Base-by-base conservation (phyloP, 1,140 invertebrate species). In the Leptinotarsa lineolata region DNA sequence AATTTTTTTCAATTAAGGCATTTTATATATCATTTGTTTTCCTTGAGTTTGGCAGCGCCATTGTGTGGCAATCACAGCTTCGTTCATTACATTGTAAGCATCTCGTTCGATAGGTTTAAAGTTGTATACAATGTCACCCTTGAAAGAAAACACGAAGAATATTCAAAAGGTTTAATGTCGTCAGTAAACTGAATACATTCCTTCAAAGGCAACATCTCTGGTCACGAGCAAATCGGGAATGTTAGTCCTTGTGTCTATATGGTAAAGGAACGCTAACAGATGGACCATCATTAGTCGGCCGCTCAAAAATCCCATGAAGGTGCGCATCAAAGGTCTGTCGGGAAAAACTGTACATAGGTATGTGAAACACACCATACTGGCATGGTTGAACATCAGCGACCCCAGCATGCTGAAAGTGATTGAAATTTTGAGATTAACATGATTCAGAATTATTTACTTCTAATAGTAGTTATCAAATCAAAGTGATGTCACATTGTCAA, bases 211-310 rank as follows among this genome's bases (percentile, higher is more conserved):
- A 20, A 68, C 15, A 44, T 77, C 69, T 46, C 77, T 71, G 39
- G 64, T 48, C 18, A 76, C 66, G 24, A 72, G 65, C 45, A 48
- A 20, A 11, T 44, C 48, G 13, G 45, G 54, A 8, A 74, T 70
- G 11, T 72, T 72, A 48, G 68, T 76, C 22, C 77, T 76, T 4
- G 74, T 78, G 74, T 82, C 82, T 2, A 82, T 76, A 68, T 83
- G 81, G 70, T 82, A 82, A 12, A 82, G 69, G 72, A 79, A 83
- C 1, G 81, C 77, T 60, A 82, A 61, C 6, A 82, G 64, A 68
- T 82, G 79, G 11, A 82, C 72, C 76, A 82, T 82, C 74, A 82
- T 77, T 16, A 83, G 59, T 73, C 82, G 72, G 30, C 82, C 81
- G 45, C 73, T 66, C 4, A 83, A 45, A 70, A 81, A 80, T 21